Conservation (phyloP, 2,797 vertebrate species). For the Urophycis tenuis region DNA sequence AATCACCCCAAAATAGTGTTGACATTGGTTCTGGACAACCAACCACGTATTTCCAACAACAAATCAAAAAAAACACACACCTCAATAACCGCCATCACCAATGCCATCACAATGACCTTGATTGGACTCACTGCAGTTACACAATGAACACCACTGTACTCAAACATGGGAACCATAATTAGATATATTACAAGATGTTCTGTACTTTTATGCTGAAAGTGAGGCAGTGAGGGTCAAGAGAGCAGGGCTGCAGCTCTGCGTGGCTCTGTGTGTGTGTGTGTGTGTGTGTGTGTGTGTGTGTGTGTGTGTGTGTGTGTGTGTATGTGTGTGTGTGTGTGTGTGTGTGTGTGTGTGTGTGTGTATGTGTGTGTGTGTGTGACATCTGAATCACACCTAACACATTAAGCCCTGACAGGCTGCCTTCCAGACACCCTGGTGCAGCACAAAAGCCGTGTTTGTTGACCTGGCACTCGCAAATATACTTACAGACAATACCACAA, state of each 20-base stretch:
- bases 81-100: not conserved
- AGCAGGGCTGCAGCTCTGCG: constrained; percentile 7
- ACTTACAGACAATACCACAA: not conserved
- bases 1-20: too few species aligned
- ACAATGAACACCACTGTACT: not conserved
- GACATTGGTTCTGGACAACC: too few species aligned
- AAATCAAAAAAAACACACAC: not conserved
- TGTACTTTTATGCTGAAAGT: constrained; percentile 1
- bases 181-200: not conserved
- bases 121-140: not conserved
- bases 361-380: too few species aligned
- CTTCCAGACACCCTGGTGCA: constrained; percentile 7
- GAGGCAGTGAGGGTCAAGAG: constrained; percentile 9
- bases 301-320: not conserved
- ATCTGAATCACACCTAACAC: constrained; percentile 39
- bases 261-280: not conserved
- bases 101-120: not conserved
- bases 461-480: not conserved
- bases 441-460: not conserved
- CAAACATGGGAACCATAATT: not conserved
- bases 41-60: too few species aligned
- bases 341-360: too few species aligned
- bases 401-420: constrained; percentile 44
- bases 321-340: too few species aligned
- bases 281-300: not conserved